Conservation (phyloP, 2,888 invertebrate species). For the Drosophila stalkeri region DNA sequence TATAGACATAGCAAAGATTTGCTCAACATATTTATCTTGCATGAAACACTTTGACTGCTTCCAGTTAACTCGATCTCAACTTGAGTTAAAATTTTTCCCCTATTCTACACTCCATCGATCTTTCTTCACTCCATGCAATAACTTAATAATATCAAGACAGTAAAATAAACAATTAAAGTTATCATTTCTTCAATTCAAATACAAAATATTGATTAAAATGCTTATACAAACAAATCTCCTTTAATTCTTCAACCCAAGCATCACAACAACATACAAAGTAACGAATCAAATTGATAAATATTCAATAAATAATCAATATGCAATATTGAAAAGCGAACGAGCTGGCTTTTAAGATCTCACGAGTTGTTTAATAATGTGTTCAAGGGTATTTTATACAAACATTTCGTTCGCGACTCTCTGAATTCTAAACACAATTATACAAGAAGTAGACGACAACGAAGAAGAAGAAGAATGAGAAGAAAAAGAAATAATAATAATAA, state of each 20-base stretch:
- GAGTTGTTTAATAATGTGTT: slow-evolving; percentile 31
- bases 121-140: no score
- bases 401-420: slow-evolving; percentile 23
- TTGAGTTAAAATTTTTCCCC: not conserved
- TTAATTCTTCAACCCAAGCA: not conserved
- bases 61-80: no score
- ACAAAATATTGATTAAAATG: not conserved
- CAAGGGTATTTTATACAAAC: slow-evolving; percentile 35
- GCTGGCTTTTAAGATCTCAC: slow-evolving; percentile 12
- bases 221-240: not conserved
- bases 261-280: slow-evolving; percentile 1
- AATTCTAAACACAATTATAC: slow-evolving; percentile 66
- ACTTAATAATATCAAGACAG: no score
- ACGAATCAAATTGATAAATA: slow-evolving; percentile 18
- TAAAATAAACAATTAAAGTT: not conserved
- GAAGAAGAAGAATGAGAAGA: not conserved
- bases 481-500: slow-evolving; percentile 18
- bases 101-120: not conserved
- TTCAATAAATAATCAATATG: slow-evolving; percentile 17
- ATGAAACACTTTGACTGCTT: no score
- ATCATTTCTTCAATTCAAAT: not conserved
- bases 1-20: no score
- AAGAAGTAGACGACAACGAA: slow-evolving; percentile 1
- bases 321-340: slow-evolving; percentile 12
- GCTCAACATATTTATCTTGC: no score